These are phyloP conservation scores for Sciurus carolinensis DNA, from an alignment of 2,797 vertebrate species.

Conservation along the genomic window DNA sequence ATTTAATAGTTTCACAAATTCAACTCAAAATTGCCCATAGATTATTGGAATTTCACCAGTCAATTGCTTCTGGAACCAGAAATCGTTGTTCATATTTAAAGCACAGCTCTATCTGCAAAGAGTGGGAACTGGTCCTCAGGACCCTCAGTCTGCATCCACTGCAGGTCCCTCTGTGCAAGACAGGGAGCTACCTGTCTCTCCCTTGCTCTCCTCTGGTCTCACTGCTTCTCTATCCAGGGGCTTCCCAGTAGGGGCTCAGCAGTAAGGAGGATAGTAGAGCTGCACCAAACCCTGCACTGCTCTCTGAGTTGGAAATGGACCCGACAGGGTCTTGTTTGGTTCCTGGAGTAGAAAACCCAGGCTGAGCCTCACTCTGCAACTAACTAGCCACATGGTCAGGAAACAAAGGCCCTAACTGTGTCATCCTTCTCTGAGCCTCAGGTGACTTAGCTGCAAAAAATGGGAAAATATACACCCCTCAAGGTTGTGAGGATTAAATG, in stretches of 20 bases:
- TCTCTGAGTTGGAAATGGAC: no score
- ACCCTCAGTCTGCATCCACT: neutral
- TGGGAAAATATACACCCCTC: neutral
- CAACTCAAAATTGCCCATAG: no score
- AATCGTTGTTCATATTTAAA: neutral
- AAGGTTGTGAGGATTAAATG: neutral
- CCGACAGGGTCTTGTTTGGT: no score
- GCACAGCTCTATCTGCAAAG: neutral
- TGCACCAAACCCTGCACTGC: neutral
- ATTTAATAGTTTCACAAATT: no score
- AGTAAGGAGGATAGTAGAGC: fast-evolving
- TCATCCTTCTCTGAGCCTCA: neutral
- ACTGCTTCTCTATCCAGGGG: neutral
- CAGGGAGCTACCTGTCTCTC: neutral
- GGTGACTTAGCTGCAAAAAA: neutral
- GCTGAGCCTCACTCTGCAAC: neutral
- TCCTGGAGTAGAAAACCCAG: no score
- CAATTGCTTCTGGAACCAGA: no score
- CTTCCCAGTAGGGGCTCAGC: neutral
- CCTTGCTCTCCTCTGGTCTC: neutral
- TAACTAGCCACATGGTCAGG: neutral
- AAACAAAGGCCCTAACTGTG: neutral
- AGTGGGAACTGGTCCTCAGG: neutral
- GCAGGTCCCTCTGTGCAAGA: neutral
- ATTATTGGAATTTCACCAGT: no score